Evolutionary conservation across 2,113 vertebrate species (phyloP).

Genomic region (Sebastes fasciatus): DNA sequence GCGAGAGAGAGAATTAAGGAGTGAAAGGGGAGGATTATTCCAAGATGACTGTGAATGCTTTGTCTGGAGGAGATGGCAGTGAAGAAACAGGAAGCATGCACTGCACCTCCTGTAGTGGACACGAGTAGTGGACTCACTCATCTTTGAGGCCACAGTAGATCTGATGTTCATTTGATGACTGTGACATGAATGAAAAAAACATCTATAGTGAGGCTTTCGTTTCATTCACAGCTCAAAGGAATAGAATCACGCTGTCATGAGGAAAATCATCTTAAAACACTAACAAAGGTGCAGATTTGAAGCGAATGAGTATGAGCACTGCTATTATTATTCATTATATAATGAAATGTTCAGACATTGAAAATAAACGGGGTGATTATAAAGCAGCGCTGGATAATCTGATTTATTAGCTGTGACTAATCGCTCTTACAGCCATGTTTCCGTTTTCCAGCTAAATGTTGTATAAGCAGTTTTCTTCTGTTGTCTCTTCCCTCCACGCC

Average conservation of each 20-base stretch:
- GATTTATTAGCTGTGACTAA: conserved; percentile 37
- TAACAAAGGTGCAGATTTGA: background rate
- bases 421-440: conserved; percentile 13
- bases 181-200: conserved; percentile 18
- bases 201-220: background rate
- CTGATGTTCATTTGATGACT: conserved; percentile 14
- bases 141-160: conserved; percentile 46
- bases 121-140: conserved; percentile 19
- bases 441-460: background rate
- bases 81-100: conserved; percentile 70
- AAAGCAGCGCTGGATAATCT: conserved; percentile 12
- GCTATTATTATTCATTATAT: conserved; percentile 5
- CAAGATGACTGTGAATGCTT: conserved; percentile 75
- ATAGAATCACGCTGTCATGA: background rate
- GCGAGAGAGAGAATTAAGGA: conserved; percentile 33
- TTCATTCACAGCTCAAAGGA: background rate
- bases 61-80: conserved; percentile 56
- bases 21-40: conserved; percentile 78
- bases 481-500: conserved; percentile 48
- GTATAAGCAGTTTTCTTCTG: conserved; percentile 9
- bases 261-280: conserved; percentile 5
- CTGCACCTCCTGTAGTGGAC: conserved; percentile 60
- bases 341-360: background rate
- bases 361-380: conserved; percentile 4
- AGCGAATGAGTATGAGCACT: background rate